Evolutionary conservation across 2,888 invertebrate genomes (phyloP).

Genomic region (Ennomos quercinarius): DNA sequence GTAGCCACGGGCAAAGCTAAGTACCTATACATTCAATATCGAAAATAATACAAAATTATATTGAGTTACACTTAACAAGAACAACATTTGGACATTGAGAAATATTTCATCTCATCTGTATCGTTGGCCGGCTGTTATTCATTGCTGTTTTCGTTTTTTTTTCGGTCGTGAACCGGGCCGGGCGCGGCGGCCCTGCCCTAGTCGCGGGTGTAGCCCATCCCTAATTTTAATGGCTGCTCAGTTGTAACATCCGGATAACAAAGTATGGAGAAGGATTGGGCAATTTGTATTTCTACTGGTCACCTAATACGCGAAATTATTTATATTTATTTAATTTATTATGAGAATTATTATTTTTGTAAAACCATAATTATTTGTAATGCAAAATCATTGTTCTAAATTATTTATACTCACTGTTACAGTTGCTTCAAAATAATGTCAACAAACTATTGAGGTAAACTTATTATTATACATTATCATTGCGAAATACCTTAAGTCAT

Average conservation of each 20-base stretch:
- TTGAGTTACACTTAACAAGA: conserved; percentile 76
- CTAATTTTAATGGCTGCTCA: conserved; percentile 85
- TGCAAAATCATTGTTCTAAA: too few species aligned
- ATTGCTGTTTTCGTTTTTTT: conserved; percentile 70
- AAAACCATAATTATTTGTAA: too few species aligned
- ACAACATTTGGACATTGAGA: conserved; percentile 76
- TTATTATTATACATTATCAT: too few species aligned
- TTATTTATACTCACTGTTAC: too few species aligned
- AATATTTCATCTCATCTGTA: conserved; percentile 81
- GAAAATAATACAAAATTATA: conserved; percentile 56
- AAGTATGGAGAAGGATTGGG: conserved; percentile 64
- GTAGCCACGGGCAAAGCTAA: conserved; percentile 15
- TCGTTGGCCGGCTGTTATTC: conserved; percentile 71
- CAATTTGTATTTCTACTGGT: conserved; percentile 29
- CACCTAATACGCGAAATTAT: too few species aligned
- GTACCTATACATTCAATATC: conserved; percentile 25
- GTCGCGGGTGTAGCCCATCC: conserved; percentile 80
- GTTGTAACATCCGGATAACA: conserved; percentile 75
- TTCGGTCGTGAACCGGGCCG: conserved; percentile 60
- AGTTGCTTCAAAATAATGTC: too few species aligned
- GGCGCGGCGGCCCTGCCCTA: conserved; percentile 80
- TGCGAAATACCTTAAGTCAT: too few species aligned
- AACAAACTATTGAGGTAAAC: too few species aligned
- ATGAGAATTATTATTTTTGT: too few species aligned
- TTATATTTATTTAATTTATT: too few species aligned